Evolutionary conservation across 2,888 invertebrate species (phyloP).

Genomic region (Caenorhabditis sp.): DNA sequence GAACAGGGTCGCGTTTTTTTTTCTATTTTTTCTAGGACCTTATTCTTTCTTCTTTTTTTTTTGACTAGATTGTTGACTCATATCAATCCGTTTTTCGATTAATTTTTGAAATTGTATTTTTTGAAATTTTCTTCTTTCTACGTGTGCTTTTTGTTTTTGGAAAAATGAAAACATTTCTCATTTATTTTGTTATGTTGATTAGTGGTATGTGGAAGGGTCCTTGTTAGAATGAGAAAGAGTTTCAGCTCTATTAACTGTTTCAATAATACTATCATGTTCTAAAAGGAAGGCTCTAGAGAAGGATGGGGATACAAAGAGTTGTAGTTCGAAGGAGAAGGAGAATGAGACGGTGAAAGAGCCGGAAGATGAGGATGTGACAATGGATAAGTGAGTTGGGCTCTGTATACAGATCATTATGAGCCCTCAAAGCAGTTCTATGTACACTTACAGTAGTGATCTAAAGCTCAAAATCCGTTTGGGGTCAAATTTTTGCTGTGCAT

Average conservation of each 20-base stretch:
- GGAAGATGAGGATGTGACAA: slow-evolving; percentile 2
- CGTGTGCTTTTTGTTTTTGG: neutral
- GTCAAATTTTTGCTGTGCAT: no score
- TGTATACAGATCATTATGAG: no score
- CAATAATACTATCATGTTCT: neutral
- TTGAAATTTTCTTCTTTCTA: neutral
- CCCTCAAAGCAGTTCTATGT: no score
- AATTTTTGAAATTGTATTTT: neutral
- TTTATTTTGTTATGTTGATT: neutral
- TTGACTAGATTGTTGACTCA: slow-evolving; percentile 1
- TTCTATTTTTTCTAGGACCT: slow-evolving; percentile 4
- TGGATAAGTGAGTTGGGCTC: neutral
- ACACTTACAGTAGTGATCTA: no score
- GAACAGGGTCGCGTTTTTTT: neutral
- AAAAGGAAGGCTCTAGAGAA: neutral
- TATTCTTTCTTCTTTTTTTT: neutral
- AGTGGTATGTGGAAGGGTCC: neutral
- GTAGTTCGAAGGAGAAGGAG: neutral
- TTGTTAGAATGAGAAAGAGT: no score
- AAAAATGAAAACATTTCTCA: neutral
- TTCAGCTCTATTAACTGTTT: neutral
- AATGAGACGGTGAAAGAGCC: neutral
- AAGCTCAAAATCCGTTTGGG: no score
- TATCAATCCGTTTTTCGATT: neutral
- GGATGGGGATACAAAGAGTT: neutral